These are phyloP conservation scores for Gymnoscelis rufifasciata DNA, from an alignment of 2,888 invertebrate species.

Conservation along the genomic window DNA sequence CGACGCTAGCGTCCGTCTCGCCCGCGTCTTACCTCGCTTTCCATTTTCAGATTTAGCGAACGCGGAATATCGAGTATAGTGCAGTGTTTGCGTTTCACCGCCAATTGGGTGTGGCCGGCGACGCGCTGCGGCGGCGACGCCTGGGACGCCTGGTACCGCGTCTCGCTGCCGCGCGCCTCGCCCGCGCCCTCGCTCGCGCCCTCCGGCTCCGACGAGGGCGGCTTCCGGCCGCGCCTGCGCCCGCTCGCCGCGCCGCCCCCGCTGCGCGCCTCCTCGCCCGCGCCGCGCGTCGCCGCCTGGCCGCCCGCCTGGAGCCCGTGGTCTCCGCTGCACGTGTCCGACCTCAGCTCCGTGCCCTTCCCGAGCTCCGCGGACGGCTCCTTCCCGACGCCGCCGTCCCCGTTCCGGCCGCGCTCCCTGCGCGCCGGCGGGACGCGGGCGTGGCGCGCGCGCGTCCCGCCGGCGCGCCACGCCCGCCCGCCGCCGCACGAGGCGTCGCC, in stretches of 20 bases:
- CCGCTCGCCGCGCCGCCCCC: conserved; percentile 78
- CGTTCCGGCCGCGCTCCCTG: conserved; percentile 81
- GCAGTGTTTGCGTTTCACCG: conserved; percentile 78
- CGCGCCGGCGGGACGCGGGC: conserved; percentile 82
- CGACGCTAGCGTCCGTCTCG: not conserved
- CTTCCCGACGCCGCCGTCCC: conserved; percentile 86
- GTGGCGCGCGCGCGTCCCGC: conserved; percentile 66
- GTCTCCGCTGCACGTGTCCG: conserved; percentile 88
- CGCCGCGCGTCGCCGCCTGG: conserved; percentile 64
- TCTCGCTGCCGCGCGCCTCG: conserved; percentile 43
- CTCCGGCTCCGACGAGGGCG: conserved; percentile 89
- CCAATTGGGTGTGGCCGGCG: conserved; percentile 87
- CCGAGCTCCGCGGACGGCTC: conserved; percentile 89
- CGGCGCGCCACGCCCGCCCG: conserved; percentile 78
- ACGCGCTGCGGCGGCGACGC: conserved; percentile 80
- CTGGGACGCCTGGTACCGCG: conserved; percentile 14
- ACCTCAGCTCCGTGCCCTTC: conserved; percentile 91
- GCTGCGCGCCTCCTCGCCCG: conserved; percentile 67
- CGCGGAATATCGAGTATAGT: conserved; percentile 96
- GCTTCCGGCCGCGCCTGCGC: conserved; percentile 83
- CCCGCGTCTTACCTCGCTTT: not conserved
- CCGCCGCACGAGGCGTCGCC: conserved; percentile 89
- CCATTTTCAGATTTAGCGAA: conserved; percentile 88
- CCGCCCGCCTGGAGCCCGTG: conserved; percentile 82
- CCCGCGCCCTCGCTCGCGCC: conserved; percentile 59